These are phyloP conservation scores for Tipula helvola DNA, from an alignment of 2,888 invertebrate genomes.

Conservation along the genomic window DNA sequence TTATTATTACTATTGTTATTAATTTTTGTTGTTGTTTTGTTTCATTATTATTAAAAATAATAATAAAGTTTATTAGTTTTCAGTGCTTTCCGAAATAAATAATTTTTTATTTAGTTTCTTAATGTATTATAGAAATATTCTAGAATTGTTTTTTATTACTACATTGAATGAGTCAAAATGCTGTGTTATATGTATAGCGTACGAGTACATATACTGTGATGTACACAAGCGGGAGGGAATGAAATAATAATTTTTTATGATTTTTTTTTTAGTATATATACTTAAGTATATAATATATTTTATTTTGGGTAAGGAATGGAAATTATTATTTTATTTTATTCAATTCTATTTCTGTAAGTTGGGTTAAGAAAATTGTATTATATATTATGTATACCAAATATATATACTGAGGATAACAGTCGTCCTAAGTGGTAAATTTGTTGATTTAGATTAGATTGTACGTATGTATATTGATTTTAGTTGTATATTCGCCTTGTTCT, in stretches of 20 bases:
- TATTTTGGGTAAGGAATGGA: not conserved
- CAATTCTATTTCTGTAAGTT: not conserved
- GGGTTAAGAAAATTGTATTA: not conserved
- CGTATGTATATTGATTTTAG: not conserved
- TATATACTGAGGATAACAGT: not conserved
- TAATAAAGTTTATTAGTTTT: conserved; percentile 4
- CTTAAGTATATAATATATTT: not conserved
- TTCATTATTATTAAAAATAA: conserved; percentile 4
- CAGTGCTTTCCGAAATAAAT: conserved; percentile 4
- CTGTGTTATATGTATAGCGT: not conserved
- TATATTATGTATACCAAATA: not conserved
- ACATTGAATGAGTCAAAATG: not conserved
- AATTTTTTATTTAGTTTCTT: not conserved
- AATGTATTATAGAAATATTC: not conserved
- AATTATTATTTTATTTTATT: not conserved
- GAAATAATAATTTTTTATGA: not conserved
- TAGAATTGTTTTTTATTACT: not conserved
- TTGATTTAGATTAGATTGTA: not conserved
- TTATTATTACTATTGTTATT: not conserved
- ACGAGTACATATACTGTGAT: not conserved
- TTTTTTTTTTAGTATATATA: not conserved
- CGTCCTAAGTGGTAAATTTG: not conserved
- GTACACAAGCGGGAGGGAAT: not conserved
- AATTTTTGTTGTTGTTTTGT: not conserved
- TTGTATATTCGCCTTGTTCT: not conserved